Evolutionary conservation across 2,113 vertebrate species (phyloP).

Genomic region (Mesembrinibis cayennensis): DNA sequence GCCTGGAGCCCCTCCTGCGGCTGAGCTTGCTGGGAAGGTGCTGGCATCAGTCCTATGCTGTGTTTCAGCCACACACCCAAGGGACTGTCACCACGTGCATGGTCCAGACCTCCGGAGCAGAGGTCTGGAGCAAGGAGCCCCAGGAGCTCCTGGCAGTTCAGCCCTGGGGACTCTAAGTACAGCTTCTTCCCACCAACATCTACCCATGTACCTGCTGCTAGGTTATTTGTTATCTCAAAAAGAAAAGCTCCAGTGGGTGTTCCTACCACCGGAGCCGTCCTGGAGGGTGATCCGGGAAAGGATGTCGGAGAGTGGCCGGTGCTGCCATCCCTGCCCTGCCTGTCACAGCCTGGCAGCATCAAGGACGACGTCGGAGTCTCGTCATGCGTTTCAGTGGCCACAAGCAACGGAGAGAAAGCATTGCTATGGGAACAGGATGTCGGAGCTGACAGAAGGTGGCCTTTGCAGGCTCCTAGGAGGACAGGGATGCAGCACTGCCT

Average conservation of each 20-base stretch:
- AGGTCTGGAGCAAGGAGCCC: background rate
- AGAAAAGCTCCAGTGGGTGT: background rate
- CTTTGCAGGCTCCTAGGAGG: background rate
- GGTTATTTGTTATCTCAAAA: background rate
- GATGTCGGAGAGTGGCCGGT: background rate
- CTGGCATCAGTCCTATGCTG: background rate
- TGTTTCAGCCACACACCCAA: background rate
- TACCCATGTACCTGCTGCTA: background rate
- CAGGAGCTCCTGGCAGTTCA: background rate
- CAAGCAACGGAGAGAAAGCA: background rate
- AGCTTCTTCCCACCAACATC: background rate
- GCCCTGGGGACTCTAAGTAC: background rate
- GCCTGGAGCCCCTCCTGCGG: background rate
- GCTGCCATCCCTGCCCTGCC: background rate
- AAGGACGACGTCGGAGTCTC: background rate
- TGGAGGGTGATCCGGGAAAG: background rate
- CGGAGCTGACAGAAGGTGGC: background rate
- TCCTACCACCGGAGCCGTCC: background rate
- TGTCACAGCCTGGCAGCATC: background rate
- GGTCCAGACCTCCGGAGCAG: background rate
- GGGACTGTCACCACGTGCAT: background rate
- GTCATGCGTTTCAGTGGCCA: background rate
- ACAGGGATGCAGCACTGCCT: rapidly evolving
- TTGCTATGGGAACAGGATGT: background rate
- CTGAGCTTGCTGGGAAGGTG: background rate